Evolutionary conservation across 2,797 vertebrate species (phyloP).

Genomic region (Bucorvus abyssinicus): DNA sequence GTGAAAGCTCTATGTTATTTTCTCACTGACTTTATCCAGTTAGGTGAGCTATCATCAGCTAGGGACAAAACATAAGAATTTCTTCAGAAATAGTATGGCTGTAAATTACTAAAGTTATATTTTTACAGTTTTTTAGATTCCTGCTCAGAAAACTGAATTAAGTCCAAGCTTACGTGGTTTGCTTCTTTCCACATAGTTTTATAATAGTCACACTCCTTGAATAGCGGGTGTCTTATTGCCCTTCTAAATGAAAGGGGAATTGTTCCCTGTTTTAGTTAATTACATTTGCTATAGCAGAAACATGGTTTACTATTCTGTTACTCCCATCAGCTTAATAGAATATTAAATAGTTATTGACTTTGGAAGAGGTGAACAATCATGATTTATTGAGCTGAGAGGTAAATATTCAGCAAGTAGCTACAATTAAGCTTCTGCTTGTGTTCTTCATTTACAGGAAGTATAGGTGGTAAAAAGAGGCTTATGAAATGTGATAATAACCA

Average conservation of each 20-base stretch:
- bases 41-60: neutral
- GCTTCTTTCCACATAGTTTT: neutral
- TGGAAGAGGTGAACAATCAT: constrained; percentile 32
- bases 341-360: constrained; percentile 59
- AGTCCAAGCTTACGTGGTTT: neutral
- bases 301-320: constrained; percentile 23
- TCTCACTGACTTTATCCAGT: neutral
- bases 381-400: constrained; percentile 43
- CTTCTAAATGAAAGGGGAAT: constrained; percentile 11
- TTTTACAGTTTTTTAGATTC: neutral
- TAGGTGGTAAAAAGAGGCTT: neutral
- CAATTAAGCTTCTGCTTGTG: neutral
- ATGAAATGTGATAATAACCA: neutral
- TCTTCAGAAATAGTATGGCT: neutral
- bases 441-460: constrained; percentile 15
- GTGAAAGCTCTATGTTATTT: neutral
- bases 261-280: constrained; percentile 38
- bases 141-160: neutral
- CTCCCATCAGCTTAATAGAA: constrained; percentile 38
- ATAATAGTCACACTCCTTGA: neutral
- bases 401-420: constrained; percentile 38
- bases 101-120: neutral
- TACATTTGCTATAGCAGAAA: neutral
- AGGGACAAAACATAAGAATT: neutral
- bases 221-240: neutral